Base-by-base conservation (phyloP, 2,888 invertebrate species). In the Spodoptera littoralis region DNA sequence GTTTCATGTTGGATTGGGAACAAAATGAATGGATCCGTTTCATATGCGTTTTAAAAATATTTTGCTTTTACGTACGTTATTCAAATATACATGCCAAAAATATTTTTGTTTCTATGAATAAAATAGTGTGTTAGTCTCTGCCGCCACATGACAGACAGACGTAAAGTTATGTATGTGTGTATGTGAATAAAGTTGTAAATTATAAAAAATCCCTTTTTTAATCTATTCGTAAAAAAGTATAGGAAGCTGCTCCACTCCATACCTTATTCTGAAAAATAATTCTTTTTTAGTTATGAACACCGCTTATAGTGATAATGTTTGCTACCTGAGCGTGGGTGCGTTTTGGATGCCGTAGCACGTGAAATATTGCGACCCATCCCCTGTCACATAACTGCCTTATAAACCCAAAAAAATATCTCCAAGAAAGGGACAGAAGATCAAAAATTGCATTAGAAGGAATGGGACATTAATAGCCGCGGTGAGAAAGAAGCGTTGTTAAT, bases 281-380 rank as follows among this genome's bases (percentile, higher is more conserved):
- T 36, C 72, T 79, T 89, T 93, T 92, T 89, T 86, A 86, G 85
- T 88, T 89, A 87, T 86, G 88, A 90, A 90, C 90, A 89, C 86
- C 90, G 90, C 86, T 88, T 84, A 88, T 87, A 89, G 93, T 91
- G 93, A 93, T 93, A 93, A 93, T 91, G 88, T 91, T 90, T 86
- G 93, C 94, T 94, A 94, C 94, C 94, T 94, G 94, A 91, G 90
- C 91, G 84, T 90, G 90, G 91, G 89, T 92, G 90, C 92, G 84
- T 90, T 88, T 88, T 82, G 88, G 86, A 89, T 88, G 85, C 82
- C 73, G 58, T 36, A 36, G 80, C 88, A 83, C 80, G 88, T 94
- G 92, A 94, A 92, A 88, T 94, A 94, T 94, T 90, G 88, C 90
- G 75, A 87, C 76, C 89, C 93, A 91, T 88, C 92, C 93, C 92